Evolutionary conservation across 2,888 invertebrate genomes (phyloP).

Genomic region (Apodemia zela): DNA sequence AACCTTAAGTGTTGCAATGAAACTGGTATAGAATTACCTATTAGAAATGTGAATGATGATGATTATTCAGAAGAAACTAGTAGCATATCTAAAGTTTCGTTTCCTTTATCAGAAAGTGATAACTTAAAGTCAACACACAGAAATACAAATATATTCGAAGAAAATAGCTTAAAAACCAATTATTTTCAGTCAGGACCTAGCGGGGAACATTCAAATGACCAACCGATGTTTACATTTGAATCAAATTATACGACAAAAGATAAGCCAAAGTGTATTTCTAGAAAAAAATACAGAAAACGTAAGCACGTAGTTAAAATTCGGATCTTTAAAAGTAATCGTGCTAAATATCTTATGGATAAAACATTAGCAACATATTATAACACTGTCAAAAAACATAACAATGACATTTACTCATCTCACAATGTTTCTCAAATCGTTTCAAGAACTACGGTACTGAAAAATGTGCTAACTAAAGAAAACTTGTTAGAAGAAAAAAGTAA

Average conservation of each 20-base stretch:
- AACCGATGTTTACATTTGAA: not conserved
- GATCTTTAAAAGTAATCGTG: constrained; percentile 41
- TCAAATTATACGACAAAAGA: not conserved
- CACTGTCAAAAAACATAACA: constrained; percentile 24
- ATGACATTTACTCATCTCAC: constrained; percentile 36
- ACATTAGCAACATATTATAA: constrained; percentile 33
- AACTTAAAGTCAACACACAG: not conserved
- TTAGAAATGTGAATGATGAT: not conserved
- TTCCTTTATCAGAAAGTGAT: not conserved
- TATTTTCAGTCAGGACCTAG: not conserved
- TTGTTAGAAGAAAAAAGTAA: constrained; percentile 35
- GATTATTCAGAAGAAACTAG: not conserved
- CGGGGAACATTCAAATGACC: not conserved
- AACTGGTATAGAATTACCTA: not conserved
- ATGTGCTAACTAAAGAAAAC: constrained; percentile 46
- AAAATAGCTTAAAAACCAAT: not conserved
- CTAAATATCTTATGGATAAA: constrained; percentile 34
- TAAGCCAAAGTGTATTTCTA: not conserved
- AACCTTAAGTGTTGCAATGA: not conserved
- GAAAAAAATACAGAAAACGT: not conserved
- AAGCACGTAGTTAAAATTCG: not conserved
- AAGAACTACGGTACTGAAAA: constrained; percentile 42
- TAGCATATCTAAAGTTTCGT: not conserved
- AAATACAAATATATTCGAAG: not conserved
- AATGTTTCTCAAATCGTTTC: constrained; percentile 41